A percentile compares a stretch with the other conserved stretches of the same genome.
These are phyloP conservation scores for Aix galericulata DNA, from an alignment of 2,113 vertebrate species.

Conservation along the genomic window DNA sequence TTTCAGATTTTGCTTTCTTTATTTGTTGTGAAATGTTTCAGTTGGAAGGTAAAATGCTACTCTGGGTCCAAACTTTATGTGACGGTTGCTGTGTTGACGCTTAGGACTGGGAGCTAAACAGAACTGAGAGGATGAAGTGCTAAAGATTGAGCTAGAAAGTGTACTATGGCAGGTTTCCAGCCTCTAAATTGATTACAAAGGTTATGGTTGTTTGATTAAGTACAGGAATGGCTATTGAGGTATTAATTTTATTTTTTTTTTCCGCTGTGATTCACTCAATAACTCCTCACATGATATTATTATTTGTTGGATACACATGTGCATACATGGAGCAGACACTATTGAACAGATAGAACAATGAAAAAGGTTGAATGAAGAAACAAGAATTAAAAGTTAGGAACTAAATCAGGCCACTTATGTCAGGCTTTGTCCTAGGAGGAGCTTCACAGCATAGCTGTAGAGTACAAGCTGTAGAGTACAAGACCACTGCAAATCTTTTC, in stretches of 20 bases:
- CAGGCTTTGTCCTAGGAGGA: neutral
- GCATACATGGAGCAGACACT: fast-evolving
- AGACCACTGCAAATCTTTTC: neutral
- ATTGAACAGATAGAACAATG: neutral
- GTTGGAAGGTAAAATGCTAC: neutral
- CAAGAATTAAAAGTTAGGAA: neutral
- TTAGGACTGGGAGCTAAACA: neutral
- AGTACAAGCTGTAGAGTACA: neutral
- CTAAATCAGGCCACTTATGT: neutral
- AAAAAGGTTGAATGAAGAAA: neutral
- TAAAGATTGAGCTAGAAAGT: neutral
- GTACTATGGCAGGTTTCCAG: neutral
- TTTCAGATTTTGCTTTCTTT: neutral
- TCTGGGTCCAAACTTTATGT: neutral
- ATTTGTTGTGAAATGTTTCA: neutral
- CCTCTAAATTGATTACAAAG: neutral
- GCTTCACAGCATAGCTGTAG: neutral
- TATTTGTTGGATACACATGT: no score
- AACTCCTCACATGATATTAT: no score
- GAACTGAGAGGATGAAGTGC: neutral
- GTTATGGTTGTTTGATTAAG: neutral
- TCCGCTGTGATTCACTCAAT: neutral
- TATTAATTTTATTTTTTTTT: neutral
- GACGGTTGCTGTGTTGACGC: neutral
- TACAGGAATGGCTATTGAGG: neutral